These are phyloP conservation scores for Oedothorax gibbosus DNA, from an alignment of 1,140 invertebrate genomes.

Conservation along the genomic window DNA sequence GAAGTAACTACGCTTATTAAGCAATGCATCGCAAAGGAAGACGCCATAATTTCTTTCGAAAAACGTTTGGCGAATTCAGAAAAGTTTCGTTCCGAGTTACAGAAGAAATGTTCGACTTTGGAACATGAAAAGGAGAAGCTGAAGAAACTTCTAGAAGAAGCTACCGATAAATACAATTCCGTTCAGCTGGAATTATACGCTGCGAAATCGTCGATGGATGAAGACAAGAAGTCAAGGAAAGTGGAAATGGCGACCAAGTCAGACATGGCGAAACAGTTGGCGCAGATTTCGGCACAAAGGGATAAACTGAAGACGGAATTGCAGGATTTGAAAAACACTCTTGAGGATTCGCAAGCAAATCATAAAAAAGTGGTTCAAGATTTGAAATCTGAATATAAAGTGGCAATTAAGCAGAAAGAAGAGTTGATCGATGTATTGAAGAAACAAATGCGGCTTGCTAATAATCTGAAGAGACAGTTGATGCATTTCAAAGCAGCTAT, in stretches of 20 bases:
- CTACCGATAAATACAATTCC: neutral
- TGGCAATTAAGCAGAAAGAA: neutral
- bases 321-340: neutral
- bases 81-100: neutral
- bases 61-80: neutral
- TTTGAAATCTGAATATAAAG: neutral
- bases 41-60: neutral
- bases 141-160: slow-evolving; percentile 6
- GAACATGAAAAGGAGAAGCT: neutral
- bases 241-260: neutral
- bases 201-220: neutral
- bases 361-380: slow-evolving; percentile 9
- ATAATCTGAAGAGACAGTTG: slow-evolving; percentile 39
- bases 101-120: neutral
- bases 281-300: neutral
- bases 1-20: neutral
- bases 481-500: slow-evolving; percentile 25
- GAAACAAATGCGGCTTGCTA: slow-evolving; percentile 35
- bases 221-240: neutral
- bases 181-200: neutral
- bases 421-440: slow-evolving; percentile 7
- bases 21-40: slow-evolving; percentile 10
- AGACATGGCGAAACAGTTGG: slow-evolving; percentile 7
- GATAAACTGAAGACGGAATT: slow-evolving; percentile 9
- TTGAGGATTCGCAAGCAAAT: neutral